Evolutionary conservation across 2,113 vertebrate genomes (phyloP).

Genomic region (Gila orcuttii): DNA sequence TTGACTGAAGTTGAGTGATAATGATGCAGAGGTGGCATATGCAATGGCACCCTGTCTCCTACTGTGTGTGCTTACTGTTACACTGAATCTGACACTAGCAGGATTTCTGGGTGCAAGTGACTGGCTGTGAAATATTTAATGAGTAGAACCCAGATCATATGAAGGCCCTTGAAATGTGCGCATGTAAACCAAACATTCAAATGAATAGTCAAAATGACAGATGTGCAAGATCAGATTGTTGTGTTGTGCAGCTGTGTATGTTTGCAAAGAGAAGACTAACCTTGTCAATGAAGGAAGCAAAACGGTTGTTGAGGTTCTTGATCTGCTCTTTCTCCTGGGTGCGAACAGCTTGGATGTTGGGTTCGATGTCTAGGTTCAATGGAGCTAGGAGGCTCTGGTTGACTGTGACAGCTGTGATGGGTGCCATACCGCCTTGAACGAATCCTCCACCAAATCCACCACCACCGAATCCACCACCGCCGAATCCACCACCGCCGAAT

Average conservation of each 20-base stretch:
- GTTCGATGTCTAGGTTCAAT: constrained; percentile 84
- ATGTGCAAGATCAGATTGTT: not conserved
- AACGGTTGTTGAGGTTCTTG: constrained; percentile 88
- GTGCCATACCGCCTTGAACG: not conserved
- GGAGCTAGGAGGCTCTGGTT: constrained; percentile 84
- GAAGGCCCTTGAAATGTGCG: not conserved
- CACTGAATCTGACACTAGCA: not conserved
- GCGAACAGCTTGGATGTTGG: constrained; percentile 82
- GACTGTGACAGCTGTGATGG: constrained; percentile 82
- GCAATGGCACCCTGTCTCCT: not conserved
- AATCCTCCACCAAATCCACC: constrained; percentile 61
- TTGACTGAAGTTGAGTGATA: not conserved
- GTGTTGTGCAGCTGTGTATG: not conserved
- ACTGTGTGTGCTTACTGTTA: not conserved
- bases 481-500: constrained; percentile 59
- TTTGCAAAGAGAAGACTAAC: constrained; percentile 70
- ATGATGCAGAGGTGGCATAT: not conserved
- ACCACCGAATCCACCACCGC: constrained; percentile 50
- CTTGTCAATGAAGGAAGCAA: constrained; percentile 88
- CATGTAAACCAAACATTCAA: not conserved
- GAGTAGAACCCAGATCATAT: constrained; percentile 39
- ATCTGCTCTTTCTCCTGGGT: constrained; percentile 91
- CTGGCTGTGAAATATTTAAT: constrained; percentile 65
- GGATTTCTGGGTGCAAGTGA: constrained; percentile 30
- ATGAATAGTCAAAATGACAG: not conserved